Evolutionary conservation across 2,888 invertebrate genomes (phyloP).

Genomic region (Arge pagana): DNA sequence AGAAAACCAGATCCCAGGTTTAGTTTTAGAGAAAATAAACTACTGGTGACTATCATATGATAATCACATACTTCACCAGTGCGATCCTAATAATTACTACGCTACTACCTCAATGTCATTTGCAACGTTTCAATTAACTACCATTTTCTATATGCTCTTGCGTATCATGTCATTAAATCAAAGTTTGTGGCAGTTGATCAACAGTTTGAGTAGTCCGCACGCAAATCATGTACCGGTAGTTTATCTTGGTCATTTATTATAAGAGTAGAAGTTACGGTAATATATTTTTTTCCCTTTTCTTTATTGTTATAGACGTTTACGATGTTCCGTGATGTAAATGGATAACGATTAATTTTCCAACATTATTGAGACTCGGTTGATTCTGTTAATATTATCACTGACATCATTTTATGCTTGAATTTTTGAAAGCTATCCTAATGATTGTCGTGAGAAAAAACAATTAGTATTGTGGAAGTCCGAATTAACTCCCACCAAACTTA

Average conservation of each 20-base stretch:
- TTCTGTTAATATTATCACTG: conserved; percentile 7
- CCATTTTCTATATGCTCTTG: not conserved
- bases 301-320: conserved; percentile 5
- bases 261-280: too few relatives aligned
- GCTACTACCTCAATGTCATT: conserved; percentile 11
- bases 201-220: not conserved
- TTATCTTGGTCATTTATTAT: conserved; percentile 9
- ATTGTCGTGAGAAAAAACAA: not conserved
- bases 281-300: conserved; percentile 2
- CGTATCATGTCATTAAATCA: not conserved
- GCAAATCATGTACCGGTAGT: conserved; percentile 10
- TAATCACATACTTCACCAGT: not conserved
- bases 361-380: conserved; percentile 5
- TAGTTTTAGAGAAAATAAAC: conserved; percentile 31
- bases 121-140: conserved; percentile 2
- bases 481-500: not conserved
- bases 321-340: conserved; percentile 15
- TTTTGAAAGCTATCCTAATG: conserved; percentile 5
- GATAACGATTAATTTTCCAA: conserved; percentile 3
- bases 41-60: conserved; percentile 29
- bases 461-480: conserved; percentile 10
- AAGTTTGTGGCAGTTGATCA: not conserved
- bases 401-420: conserved; percentile 4
- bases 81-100: conserved; percentile 1
- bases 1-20: conserved; percentile 6